A percentile compares a stretch with the other conserved stretches of the same genome.
phyloP scores from a whole-genome alignment of 2,888 invertebrate species.

The Anarsia innoxiella region DNA sequence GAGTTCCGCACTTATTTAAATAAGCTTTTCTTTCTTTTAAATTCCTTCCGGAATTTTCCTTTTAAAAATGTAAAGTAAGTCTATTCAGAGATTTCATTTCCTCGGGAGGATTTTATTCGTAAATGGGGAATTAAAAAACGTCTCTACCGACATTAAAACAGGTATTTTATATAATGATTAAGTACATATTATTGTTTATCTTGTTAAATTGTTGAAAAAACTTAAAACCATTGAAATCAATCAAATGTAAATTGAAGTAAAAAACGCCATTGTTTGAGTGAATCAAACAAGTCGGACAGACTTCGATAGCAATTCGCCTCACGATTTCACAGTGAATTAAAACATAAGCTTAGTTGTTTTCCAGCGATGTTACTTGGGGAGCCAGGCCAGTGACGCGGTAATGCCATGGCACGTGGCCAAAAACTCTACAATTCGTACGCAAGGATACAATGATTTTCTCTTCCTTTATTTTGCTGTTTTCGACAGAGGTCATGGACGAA shows the following conservation, averaged over 20 bases:
- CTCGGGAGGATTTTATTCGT: slow-evolving; percentile 10
- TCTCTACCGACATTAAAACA: too few relatives aligned
- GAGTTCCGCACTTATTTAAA: slow-evolving; percentile 24
- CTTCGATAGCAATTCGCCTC: background rate
- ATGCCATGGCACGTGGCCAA: slow-evolving; percentile 52
- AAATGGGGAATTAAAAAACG: too few relatives aligned
- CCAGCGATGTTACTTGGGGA: slow-evolving; percentile 26
- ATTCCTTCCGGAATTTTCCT: slow-evolving; percentile 29
- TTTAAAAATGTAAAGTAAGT: slow-evolving; percentile 27
- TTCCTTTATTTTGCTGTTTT: slow-evolving; percentile 15
- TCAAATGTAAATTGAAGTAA: background rate
- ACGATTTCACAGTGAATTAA: slow-evolving; percentile 23
- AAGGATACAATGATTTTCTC: slow-evolving; percentile 13
- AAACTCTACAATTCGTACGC: slow-evolving; percentile 22
- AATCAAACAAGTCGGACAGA: slow-evolving; percentile 3
- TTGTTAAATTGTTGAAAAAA: background rate
- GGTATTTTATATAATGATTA: too few relatives aligned
- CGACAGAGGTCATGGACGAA: slow-evolving; percentile 9
- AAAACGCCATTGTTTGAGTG: too few relatives aligned
- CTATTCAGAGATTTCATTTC: slow-evolving; percentile 27
- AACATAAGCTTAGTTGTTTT: slow-evolving; percentile 37
- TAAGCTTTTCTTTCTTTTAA: slow-evolving; percentile 31
- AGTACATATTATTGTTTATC: background rate
- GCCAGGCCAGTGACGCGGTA: slow-evolving; percentile 24
- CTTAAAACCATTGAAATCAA: background rate